Evolutionary conservation across 2,888 invertebrate genomes (phyloP).

Genomic region (Noctua comes): DNA sequence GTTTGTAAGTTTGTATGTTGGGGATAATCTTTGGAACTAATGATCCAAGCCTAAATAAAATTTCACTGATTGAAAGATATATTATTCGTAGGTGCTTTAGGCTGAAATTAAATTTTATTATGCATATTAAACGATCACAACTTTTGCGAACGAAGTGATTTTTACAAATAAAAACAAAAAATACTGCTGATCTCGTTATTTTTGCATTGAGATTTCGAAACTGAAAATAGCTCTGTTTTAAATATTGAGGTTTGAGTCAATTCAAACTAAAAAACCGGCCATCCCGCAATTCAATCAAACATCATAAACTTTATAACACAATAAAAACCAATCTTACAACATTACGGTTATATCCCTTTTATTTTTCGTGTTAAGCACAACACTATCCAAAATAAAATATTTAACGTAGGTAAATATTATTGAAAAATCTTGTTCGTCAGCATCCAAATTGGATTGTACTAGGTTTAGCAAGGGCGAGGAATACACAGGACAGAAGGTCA

Average conservation of each 20-base stretch:
- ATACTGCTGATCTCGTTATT: too few relatives aligned
- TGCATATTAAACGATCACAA: too few relatives aligned
- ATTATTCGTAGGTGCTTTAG: too few relatives aligned
- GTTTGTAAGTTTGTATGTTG: too few relatives aligned
- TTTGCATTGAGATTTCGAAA: background rate
- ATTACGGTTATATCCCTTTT: background rate
- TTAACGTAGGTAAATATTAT: constrained; percentile 64
- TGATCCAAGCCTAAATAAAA: too few relatives aligned
- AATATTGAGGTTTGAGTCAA: too few relatives aligned
- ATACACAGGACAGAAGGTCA: background rate
- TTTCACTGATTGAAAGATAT: too few relatives aligned
- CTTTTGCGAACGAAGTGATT: too few relatives aligned
- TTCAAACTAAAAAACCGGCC: background rate
- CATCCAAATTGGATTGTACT: constrained; percentile 75
- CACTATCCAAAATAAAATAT: constrained; percentile 62
- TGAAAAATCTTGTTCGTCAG: constrained; percentile 75
- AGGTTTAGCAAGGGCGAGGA: background rate
- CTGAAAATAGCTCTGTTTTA: background rate
- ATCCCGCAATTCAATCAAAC: background rate
- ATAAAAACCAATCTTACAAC: constrained; percentile 8
- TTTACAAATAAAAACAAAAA: too few relatives aligned
- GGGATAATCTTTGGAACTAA: too few relatives aligned
- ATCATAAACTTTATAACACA: background rate
- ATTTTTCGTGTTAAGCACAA: background rate
- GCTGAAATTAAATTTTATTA: too few relatives aligned